Evolutionary conservation across 2,113 vertebrate genomes (phyloP), one percentile per base, ranked within the genome.

Genomic region (Brachyhypopomus gauderio): DNA sequence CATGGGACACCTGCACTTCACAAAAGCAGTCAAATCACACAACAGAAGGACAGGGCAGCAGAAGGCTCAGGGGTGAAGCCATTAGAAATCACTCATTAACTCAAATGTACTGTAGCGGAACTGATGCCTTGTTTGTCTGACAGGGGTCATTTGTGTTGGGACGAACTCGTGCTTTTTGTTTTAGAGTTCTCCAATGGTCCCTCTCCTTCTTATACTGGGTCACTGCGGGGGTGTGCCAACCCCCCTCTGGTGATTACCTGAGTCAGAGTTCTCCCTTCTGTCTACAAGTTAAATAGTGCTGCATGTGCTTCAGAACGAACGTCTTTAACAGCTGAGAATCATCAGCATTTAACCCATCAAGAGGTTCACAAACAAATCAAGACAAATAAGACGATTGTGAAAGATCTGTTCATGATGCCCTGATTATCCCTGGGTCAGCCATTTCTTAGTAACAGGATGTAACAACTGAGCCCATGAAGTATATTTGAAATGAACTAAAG

Each of bases 71-170:
- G 34, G 56, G 30, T 4, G 36, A 36, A 75, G 34, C 73, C 19
- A 30, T n/a, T 64, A 41, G 16, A 56, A 67, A 77, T 77, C 63
- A 77, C 75, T 56, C 7, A 77, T 67, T 67, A 9, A 77, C 75
- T 77, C 7, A 19, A 34, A 38, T 23, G n/a, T 16, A 78, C 7
- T 55, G 75, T 56, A 17, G 62, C 75, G 55, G 62, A 67, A 77
- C 62, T 48, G 6, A 78, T 19, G 23, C 45, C 60, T 30, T 77
- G 63, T 78, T 55, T 30, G 45, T 17, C 60, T 77, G 75, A 64
- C 38, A 48, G 0, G 38, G 38, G 2, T 77, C 75, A 55, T 30
- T 66, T 5, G 11, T 38, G 22, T 76, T 23, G 23, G 25, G 48
- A 34, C 64, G 60, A 14, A 52, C 45, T 52, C 14, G 45, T 52